Evolutionary conservation across 2,113 vertebrate species (phyloP).

Genomic region (Mus spicilegus): DNA sequence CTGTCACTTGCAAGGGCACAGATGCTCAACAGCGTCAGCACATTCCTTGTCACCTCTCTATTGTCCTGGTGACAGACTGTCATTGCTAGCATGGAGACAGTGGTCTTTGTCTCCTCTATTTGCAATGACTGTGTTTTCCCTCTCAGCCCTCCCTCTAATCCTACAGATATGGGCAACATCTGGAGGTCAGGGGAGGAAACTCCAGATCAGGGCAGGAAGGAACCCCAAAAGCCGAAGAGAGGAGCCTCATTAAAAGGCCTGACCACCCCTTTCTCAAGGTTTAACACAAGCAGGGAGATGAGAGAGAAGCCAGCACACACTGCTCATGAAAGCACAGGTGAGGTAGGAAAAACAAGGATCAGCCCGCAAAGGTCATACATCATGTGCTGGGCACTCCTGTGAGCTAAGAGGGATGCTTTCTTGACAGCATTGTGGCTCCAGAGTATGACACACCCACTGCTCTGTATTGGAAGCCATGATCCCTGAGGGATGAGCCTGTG

Average conservation of each 20-base stretch:
- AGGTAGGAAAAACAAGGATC: not conserved
- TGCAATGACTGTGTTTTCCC: not conserved
- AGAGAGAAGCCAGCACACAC: not conserved
- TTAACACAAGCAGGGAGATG: not conserved
- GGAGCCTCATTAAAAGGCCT: not conserved
- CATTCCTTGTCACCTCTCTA: not conserved
- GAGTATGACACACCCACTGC: not conserved
- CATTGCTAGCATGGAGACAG: not conserved
- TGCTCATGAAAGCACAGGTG: too few species aligned
- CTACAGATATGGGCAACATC: not conserved
- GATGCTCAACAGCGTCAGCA: not conserved
- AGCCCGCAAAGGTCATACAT: not conserved
- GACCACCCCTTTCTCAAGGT: too few species aligned
- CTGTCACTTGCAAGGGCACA: not conserved
- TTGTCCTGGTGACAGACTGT: not conserved
- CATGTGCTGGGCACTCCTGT: not conserved
- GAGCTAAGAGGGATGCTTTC: not conserved
- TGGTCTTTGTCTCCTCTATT: conserved; percentile 51
- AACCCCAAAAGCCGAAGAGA: not conserved
- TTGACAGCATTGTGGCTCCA: not conserved
- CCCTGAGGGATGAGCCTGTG: rapidly evolving
- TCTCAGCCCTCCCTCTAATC: not conserved
- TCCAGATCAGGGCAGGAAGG: not conserved
- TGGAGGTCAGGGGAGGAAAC: not conserved
- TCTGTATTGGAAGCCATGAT: not conserved